phyloP scores from a whole-genome alignment of 2,797 vertebrate genomes.

The Acipenser oxyrinchus region DNA sequence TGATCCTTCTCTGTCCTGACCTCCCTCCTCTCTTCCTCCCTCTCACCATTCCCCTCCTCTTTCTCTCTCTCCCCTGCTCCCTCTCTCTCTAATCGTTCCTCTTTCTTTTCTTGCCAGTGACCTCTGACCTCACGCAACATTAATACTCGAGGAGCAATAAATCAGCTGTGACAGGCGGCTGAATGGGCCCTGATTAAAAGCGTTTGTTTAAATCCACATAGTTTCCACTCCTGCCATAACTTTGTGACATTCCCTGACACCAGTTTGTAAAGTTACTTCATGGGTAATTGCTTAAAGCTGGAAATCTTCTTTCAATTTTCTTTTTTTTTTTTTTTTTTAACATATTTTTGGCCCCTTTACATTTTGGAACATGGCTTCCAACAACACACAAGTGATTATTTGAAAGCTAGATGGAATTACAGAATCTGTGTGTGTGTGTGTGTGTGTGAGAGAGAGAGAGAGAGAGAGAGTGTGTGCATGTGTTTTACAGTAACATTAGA shows the following conservation, averaged over 20 bases:
- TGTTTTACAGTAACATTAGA: too few species aligned
- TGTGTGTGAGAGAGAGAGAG: too few species aligned
- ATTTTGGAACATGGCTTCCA: neutral
- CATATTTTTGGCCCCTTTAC: neutral
- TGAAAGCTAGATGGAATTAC: too few species aligned
- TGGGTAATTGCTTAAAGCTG: slow-evolving; percentile 37
- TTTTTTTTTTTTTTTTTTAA: neutral
- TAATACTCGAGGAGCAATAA: slow-evolving; percentile 54
- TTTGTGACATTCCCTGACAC: slow-evolving; percentile 36
- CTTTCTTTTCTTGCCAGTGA: slow-evolving; percentile 35
- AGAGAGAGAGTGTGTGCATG: too few species aligned
- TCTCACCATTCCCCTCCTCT: neutral
- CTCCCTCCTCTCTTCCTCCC: neutral
- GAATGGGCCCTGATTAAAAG: slow-evolving; percentile 57
- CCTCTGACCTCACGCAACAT: slow-evolving; percentile 40
- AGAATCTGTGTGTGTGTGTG: too few species aligned
- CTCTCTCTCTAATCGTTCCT: neutral
- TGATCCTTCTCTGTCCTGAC: too few species aligned
- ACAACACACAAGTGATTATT: neutral
- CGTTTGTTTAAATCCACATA: slow-evolving; percentile 62
- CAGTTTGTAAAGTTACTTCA: slow-evolving; percentile 36
- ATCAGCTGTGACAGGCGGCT: slow-evolving; percentile 58
- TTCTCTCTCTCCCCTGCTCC: neutral
- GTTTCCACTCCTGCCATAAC: slow-evolving; percentile 44
- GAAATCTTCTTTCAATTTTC: slow-evolving; percentile 21